These are phyloP conservation scores for Arrhopalites spinosus DNA, from an alignment of 2,888 invertebrate species.

Conservation along the genomic window DNA sequence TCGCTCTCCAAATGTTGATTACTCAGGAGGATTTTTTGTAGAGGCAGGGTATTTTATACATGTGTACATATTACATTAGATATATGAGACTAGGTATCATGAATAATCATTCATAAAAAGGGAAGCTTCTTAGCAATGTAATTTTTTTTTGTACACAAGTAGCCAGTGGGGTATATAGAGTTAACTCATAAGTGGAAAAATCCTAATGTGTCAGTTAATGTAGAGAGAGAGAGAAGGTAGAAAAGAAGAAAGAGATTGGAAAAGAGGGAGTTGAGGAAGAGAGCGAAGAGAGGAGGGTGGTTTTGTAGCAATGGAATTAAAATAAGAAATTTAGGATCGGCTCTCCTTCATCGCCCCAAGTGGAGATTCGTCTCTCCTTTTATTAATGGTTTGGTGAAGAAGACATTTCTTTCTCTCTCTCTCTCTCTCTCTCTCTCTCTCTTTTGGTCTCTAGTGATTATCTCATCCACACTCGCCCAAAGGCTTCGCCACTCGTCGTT, in stretches of 20 bases:
- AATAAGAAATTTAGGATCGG: constrained; percentile 35
- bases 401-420: too few species aligned
- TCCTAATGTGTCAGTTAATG: neutral
- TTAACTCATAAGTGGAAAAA: neutral
- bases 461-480: constrained; percentile 42
- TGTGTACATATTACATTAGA: constrained; percentile 2
- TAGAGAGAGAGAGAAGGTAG: constrained; percentile 4
- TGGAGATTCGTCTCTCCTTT: constrained; percentile 51
- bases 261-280: neutral
- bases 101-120: constrained; percentile 45
- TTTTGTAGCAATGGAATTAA: constrained; percentile 28
- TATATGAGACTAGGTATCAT: constrained; percentile 13
- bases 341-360: constrained; percentile 54
- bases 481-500: constrained; percentile 42
- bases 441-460: constrained; percentile 51
- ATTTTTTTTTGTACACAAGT: neutral
- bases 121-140: neutral
- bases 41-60: neutral
- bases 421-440: constrained; percentile 22
- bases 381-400: constrained; percentile 56
- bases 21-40: constrained; percentile 20
- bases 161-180: neutral
- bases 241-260: neutral
- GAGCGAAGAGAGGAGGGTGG: constrained; percentile 7
- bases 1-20: constrained; percentile 43